A percentile compares a stretch with the other conserved stretches of the same genome.
phyloP scores from a whole-genome alignment of 2,113 vertebrate species.

The Hyaena hyaena region DNA sequence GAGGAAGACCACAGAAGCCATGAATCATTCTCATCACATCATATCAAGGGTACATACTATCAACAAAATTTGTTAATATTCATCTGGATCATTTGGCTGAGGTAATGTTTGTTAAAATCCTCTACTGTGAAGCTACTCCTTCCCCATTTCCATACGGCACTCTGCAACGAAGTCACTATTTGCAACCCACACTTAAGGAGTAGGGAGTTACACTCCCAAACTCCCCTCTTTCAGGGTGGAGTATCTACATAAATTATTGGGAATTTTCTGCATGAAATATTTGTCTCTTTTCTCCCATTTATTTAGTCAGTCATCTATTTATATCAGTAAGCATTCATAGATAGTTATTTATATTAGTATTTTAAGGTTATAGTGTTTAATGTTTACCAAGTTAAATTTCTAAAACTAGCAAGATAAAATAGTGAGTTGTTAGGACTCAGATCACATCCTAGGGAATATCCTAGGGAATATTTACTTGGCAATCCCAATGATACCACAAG shows the following conservation, averaged over 20 bases:
- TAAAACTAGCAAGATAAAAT: constrained; percentile 48
- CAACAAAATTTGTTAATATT: not conserved
- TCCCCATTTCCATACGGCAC: rapidly evolving
- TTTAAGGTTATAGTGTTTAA: constrained; percentile 62
- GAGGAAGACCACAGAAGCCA: not conserved
- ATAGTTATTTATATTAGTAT: not conserved
- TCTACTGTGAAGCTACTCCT: not conserved
- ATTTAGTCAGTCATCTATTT: not conserved
- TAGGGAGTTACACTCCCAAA: not conserved
- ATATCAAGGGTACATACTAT: not conserved
- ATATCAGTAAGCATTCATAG: not conserved
- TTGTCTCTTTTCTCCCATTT: not conserved
- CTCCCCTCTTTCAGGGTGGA: not conserved
- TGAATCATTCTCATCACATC: not conserved
- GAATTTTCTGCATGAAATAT: not conserved
- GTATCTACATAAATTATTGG: not conserved
- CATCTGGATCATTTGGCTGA: not conserved
- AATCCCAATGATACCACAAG: constrained; percentile 97
- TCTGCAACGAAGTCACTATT: not conserved
- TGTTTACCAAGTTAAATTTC: constrained; percentile 53
- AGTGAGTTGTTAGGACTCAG: not conserved
- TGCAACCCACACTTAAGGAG: not conserved
- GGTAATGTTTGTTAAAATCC: not conserved
- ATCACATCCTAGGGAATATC: not conserved
- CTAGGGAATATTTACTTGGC: constrained; percentile 78